A percentile compares a stretch with the other conserved stretches of the same genome.
These are phyloP conservation scores for Gnatocerus cornutus DNA, from an alignment of 2,888 invertebrate genomes.

Conservation along the genomic window DNA sequence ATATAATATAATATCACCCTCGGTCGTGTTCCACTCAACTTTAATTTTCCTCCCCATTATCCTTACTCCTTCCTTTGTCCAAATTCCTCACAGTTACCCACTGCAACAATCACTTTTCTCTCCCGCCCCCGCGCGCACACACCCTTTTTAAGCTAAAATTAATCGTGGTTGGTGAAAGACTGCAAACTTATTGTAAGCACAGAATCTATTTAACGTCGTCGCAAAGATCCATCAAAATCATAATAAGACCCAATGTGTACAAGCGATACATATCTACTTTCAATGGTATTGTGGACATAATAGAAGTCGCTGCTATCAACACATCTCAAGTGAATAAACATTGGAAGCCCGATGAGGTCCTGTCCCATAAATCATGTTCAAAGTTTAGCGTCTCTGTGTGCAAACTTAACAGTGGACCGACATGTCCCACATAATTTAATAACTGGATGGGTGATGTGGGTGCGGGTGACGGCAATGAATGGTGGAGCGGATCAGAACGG, in stretches of 20 bases:
- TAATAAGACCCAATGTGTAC: constrained; percentile 40
- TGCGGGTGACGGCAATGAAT: not conserved
- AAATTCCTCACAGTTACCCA: not conserved
- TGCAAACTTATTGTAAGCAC: constrained; percentile 38
- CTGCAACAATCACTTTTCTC: not conserved
- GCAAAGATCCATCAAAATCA: constrained; percentile 40
- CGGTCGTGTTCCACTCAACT: not conserved
- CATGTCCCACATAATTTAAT: constrained; percentile 36
- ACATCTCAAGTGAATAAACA: constrained; percentile 51
- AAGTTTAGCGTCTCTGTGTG: constrained; percentile 29
- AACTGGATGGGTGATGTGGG: constrained; percentile 17
- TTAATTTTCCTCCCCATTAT: constrained; percentile 2
- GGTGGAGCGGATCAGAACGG: too few relatives aligned
- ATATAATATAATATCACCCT: too few relatives aligned
- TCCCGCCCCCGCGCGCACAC: not conserved
- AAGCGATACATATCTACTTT: constrained; percentile 44
- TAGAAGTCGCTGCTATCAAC: constrained; percentile 45
- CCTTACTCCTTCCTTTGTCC: not conserved
- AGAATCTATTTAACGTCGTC: constrained; percentile 41
- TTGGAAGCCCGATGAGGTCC: constrained; percentile 44
- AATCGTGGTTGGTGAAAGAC: constrained; percentile 40
- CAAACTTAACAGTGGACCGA: constrained; percentile 33
- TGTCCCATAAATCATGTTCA: constrained; percentile 44
- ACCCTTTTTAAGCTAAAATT: constrained; percentile 28
- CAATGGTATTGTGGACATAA: constrained; percentile 45